Percentiles rank a stretch among this genome's conserved stretches.
phyloP scores from a whole-genome alignment of 2,797 vertebrate genomes.

The Eleutherodactylus coqui region DNA sequence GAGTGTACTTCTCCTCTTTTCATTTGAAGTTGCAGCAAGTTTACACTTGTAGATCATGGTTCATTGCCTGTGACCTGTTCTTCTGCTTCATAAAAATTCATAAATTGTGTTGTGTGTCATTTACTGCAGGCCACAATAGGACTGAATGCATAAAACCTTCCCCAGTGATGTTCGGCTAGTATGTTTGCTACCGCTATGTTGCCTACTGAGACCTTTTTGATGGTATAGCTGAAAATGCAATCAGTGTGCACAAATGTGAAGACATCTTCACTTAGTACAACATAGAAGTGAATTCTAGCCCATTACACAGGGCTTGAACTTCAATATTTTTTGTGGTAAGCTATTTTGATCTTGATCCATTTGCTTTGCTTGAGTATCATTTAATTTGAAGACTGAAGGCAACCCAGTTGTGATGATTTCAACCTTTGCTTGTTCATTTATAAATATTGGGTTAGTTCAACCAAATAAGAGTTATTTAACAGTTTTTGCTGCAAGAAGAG shows the following conservation, averaged over 20 bases:
- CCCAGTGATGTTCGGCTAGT: slow-evolving; percentile 34
- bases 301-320: slow-evolving; percentile 49
- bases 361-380: background rate
- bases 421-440: slow-evolving; percentile 28
- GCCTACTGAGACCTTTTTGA: slow-evolving; percentile 54
- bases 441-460: slow-evolving; percentile 39
- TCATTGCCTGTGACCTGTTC: slow-evolving; percentile 57
- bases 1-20: slow-evolving; percentile 32
- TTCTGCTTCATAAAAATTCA: slow-evolving; percentile 59
- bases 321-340: slow-evolving; percentile 36
- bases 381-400: background rate
- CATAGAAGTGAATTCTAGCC: slow-evolving; percentile 41
- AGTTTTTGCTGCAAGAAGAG: slow-evolving; percentile 35
- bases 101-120: slow-evolving; percentile 55
- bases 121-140: slow-evolving; percentile 24
- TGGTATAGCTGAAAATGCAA: slow-evolving; percentile 54
- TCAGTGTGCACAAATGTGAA: slow-evolving; percentile 46
- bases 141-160: slow-evolving; percentile 50
- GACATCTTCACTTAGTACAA: slow-evolving; percentile 45
- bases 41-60: slow-evolving; percentile 58
- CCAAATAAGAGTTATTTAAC: slow-evolving; percentile 40
- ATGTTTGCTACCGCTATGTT: slow-evolving; percentile 29
- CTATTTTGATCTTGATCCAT: slow-evolving; percentile 41
- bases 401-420: slow-evolving; percentile 39
- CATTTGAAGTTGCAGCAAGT: slow-evolving; percentile 50